Base-by-base conservation (phyloP, 2,113 vertebrate species). In the Ciconia boyciana region DNA sequence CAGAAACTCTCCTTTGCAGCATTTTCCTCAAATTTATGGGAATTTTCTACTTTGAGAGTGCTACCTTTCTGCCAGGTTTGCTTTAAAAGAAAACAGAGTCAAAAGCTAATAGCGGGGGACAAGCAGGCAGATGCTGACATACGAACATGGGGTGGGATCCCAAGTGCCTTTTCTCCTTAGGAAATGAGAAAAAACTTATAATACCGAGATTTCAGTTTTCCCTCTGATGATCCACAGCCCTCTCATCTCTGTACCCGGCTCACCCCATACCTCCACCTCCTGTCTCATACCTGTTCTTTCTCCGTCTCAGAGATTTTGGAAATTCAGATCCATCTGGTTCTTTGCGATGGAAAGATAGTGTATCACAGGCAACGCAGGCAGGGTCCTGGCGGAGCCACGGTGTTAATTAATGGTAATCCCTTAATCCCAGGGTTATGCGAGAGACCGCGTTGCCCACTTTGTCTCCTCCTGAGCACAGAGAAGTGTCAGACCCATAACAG, bases 321-420 rank as follows among this genome's bases (percentile, higher is more conserved):
- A 90, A 91, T 88, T 79, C 0, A 10, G 86, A 72, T 91, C 86
- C 71, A 43, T 70, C 72, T 94, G 94, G 6, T 64, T 64, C 76
- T 78, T 71, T 36, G 81, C 2, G 51, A 94, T 94, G 91, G 65
- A 8, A 52, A 95, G 98, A 99, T 99, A 99, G 97, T 97, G 97
- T 99, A 99, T 99, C 98, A 95, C 98, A 97, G 98, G 98, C 98
- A 97, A 94, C 84, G 94, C 98, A 99, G 98, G 98, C 98, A 98
- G 98, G 98, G 97, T 97, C 96, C 89, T 97, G 98, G 98, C 90
- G 96, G 97, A 98, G 97, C 97, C 81, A 89, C 95, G 78, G 97
- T 95, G 89, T 96, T 99, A 99, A 99, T 99, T 98, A 99, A 99
- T 99, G 98, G 96, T 98, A 99, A 99, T 99, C 98, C 98, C 98